Evolutionary conservation across 2,113 vertebrate genomes (phyloP).

Genomic region (Chaenogobius annularis): DNA sequence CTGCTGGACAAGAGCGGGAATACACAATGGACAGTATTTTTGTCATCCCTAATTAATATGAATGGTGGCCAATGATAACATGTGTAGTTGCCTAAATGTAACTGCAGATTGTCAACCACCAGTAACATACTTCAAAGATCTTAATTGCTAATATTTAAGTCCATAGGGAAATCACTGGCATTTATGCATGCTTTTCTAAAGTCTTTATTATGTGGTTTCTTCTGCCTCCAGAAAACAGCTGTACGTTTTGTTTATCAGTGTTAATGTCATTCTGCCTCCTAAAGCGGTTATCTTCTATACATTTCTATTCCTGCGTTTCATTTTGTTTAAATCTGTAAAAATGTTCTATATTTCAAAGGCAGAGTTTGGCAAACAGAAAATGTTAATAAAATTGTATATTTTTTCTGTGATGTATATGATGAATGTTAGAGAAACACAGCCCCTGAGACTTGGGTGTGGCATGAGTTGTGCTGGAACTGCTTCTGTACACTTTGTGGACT

Average conservation of each 20-base stretch:
- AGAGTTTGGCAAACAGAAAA: background rate
- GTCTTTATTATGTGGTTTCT: conserved; percentile 49
- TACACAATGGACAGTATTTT: conserved; percentile 30
- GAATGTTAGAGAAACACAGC: background rate
- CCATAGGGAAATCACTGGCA: conserved; percentile 28
- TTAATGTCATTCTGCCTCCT: conserved; percentile 16
- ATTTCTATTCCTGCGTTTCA: background rate
- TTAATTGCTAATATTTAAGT: background rate
- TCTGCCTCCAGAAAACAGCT: conserved; percentile 8
- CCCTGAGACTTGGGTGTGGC: background rate
- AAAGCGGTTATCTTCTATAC: background rate
- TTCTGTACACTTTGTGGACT: background rate
- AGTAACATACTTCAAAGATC: conserved; percentile 4
- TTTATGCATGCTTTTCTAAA: conserved; percentile 12
- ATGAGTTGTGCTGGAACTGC: background rate
- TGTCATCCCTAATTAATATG: conserved; percentile 49
- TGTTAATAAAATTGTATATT: background rate
- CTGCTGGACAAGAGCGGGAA: background rate
- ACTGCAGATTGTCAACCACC: conserved; percentile 11
- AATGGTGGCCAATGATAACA: conserved; percentile 24
- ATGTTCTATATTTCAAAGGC: background rate
- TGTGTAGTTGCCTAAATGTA: conserved; percentile 19
- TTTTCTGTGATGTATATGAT: conserved; percentile 12
- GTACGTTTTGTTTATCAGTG: conserved; percentile 9
- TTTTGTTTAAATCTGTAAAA: background rate